phyloP scores from a whole-genome alignment of 2,113 vertebrate species.

The Pao palembangensis region DNA sequence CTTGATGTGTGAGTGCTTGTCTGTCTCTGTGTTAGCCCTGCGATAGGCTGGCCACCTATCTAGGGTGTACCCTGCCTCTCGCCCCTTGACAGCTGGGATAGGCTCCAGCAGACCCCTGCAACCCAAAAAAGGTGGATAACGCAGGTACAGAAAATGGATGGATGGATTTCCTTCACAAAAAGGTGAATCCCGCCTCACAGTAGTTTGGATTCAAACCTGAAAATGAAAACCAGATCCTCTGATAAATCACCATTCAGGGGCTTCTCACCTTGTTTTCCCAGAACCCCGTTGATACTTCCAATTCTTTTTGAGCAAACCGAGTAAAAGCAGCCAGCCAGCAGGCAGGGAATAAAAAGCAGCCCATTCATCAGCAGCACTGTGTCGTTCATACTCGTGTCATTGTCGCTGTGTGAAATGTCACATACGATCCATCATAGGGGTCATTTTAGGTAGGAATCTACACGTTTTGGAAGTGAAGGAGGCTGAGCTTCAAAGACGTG shows the following conservation, averaged over 20 bases:
- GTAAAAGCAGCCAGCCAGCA: background rate
- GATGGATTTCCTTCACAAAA: conserved; percentile 11
- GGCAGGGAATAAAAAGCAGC: background rate
- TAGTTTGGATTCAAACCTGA: background rate
- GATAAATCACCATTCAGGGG: background rate
- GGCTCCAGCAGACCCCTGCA: too few relatives aligned
- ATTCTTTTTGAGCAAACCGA: background rate
- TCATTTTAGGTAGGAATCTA: too few relatives aligned
- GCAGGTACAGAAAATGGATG: too few relatives aligned
- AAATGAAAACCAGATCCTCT: background rate
- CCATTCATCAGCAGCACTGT: background rate
- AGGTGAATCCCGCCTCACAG: background rate
- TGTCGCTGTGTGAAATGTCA: background rate
- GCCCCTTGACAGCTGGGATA: too few relatives aligned
- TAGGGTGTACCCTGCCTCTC: too few relatives aligned
- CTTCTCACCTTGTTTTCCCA: background rate
- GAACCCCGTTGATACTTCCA: background rate
- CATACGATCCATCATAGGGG: too few relatives aligned
- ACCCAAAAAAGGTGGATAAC: too few relatives aligned
- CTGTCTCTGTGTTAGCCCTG: too few relatives aligned
- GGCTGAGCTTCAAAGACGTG: too few relatives aligned
- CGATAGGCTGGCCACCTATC: too few relatives aligned
- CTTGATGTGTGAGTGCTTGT: too few relatives aligned
- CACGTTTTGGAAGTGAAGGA: too few relatives aligned
- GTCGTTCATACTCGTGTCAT: background rate